Base-by-base conservation (phyloP, 1,140 invertebrate species). In the Zaprionus taronus region DNA sequence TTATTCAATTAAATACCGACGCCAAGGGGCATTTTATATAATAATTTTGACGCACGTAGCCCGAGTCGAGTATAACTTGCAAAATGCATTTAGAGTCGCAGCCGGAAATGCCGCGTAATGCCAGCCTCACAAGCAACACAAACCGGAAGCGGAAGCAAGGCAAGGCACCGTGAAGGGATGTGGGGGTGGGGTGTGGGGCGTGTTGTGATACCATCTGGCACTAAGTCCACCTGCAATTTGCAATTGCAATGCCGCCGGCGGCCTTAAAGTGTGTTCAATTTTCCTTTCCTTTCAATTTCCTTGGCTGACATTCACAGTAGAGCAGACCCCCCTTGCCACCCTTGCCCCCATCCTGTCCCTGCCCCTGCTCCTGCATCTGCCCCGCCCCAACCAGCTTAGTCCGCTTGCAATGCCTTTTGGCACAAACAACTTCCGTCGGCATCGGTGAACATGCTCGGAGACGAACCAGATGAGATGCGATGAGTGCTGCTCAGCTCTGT, bases 1-100 rank as follows among this genome's bases (percentile, higher is more conserved):
- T 86, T 86, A 86, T 83, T 87, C 72, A 87, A 87, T 83, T 83
- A 72, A 77, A 83, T 77, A 69, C 77, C 72, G 67, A 71, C 79
- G 72, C 72, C 80, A 64, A 26, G 71, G 65, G 65, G 56, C 65
- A 58, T 79, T 73, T 80, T 77, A 74, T 80, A 68, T 86, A 87
- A 68, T 86, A 86, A 80, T 82, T 67, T 71, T 67, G 66, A 65
- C 56, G 65, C 57, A 60, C 77, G 31, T 44, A 24, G 51, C 53
- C 5, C 6, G 15, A 2, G 20, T 44, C 51, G 38, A 17, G n/a
- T 3, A 34, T 55, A 71, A 51, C 24, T 36, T 41, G 2, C 41
- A 4, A 74, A 84, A 78, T 84, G 79, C 79, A 74, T 77, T 83
- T 86, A 71, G 36, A 51, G 67, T 57, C 49, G n/a, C 41, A 56